Evolutionary conservation across 2,113 vertebrate genomes (phyloP).

Genomic region (Sminthopsis crassicaudata): DNA sequence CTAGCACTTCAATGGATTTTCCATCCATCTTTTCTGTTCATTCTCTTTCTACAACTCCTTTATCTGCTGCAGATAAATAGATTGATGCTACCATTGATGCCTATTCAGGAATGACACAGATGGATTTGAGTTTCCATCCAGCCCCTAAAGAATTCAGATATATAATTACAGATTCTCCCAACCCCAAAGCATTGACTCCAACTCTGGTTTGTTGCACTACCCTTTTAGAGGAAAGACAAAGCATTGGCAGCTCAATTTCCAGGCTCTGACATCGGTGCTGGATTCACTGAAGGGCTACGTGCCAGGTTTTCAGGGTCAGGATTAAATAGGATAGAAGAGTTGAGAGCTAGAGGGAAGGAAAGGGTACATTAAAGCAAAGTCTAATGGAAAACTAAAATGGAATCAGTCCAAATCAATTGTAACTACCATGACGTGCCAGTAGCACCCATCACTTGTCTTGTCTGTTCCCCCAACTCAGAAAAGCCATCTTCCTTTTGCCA

Average conservation of each 20-base stretch:
- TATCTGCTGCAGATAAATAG: neutral
- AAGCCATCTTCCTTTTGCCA: slow-evolving; percentile 2
- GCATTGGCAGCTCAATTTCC: neutral
- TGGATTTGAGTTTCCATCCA: neutral
- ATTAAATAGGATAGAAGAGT: neutral
- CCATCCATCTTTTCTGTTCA: neutral
- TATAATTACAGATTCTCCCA: neutral
- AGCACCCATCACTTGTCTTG: slow-evolving; percentile 28
- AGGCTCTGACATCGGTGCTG: neutral
- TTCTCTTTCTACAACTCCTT: neutral
- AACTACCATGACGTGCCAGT: slow-evolving; percentile 23
- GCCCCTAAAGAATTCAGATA: slow-evolving; percentile 16
- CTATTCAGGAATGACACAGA: neutral
- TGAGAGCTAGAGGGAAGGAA: neutral
- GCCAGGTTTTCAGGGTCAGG: neutral
- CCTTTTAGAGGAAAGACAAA: neutral
- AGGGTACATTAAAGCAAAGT: neutral
- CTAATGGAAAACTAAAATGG: neutral
- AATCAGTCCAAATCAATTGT: slow-evolving; percentile 46
- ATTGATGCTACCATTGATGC: neutral
- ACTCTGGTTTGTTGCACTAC: neutral
- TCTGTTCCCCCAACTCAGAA: slow-evolving; percentile 21
- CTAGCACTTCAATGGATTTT: neutral
- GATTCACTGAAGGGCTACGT: neutral
- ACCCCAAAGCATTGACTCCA: neutral